Conservation (phyloP, 2,797 vertebrate species). For the Enteromius unitaeniatus region DNA sequence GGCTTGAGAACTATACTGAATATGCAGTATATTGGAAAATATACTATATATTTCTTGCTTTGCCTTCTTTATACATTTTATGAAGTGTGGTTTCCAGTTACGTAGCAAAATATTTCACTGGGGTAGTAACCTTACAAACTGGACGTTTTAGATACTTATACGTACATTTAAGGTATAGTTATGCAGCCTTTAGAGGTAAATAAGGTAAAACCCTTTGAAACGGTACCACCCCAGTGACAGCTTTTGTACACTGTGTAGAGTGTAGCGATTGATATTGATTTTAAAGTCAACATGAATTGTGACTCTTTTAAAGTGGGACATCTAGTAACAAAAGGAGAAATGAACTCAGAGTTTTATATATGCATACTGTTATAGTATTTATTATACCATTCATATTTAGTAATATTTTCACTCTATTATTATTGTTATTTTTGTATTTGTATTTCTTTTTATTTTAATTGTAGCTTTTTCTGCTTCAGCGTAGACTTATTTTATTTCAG, state of each 20-base stretch:
- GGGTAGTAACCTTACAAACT: background rate
- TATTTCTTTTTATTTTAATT: background rate
- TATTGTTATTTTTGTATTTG: background rate
- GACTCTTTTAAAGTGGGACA: background rate
- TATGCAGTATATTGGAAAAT: conserved; percentile 22
- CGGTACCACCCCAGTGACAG: background rate
- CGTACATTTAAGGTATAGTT: background rate
- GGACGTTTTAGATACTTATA: background rate
- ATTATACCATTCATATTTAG: background rate
- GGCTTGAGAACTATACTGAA: background rate
- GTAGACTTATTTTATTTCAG: background rate
- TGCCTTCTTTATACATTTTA: background rate
- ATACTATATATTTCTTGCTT: conserved; percentile 6
- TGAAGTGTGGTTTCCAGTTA: conserved; percentile 1
- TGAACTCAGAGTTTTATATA: too few species aligned
- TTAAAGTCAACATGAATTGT: conserved; percentile 3
- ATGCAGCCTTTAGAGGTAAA: background rate
- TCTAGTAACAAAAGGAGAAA: background rate
- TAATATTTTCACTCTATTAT: background rate
- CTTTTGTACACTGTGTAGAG: background rate
- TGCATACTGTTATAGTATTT: background rate
- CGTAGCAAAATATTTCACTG: background rate
- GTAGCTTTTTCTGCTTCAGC: background rate
- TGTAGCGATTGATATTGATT: conserved; percentile 7
- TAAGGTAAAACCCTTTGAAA: background rate